Base-by-base conservation (phyloP, 1,140 invertebrate species). In the Armadillidium nasatum region DNA sequence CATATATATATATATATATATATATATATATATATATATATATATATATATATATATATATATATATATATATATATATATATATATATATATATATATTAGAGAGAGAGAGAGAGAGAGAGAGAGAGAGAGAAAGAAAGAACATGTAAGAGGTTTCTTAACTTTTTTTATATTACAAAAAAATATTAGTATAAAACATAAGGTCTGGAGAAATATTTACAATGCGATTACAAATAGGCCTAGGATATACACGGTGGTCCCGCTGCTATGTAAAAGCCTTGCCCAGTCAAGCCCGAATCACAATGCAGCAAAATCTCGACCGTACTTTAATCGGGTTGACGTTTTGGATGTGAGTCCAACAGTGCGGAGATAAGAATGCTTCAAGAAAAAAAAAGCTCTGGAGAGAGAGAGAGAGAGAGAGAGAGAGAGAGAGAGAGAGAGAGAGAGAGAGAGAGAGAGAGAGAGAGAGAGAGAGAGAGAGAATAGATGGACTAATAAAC, bases 371-470 rank as follows among this genome's bases (percentile, higher is more conserved):
- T 60, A 60, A 60, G 50, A 60, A 60, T 60, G 50, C 50, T 60
- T 60, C 7, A 7, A 60, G 4, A 19, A 15, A 60, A 60, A 19
- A 60, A 19, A 7, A 7, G 50, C 19, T 19, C 11, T 60, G 19
- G 19, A 19, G 19, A 60, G 19, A 60, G 19, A 60, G 19, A 60
- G 50, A n/a, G n/a, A n/a, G n/a, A n/a, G 50, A 60, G 50, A 60
- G 11, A 60, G 19, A 60, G 50, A 60, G 50, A 60, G 50, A 60
- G 50, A 60, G 50, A 60, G 50, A 60, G 50, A 60, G 50, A 15
- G 50, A 19, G 50, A 15, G 50, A 60, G 50, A 15, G 50, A 13
- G 50, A 19, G 19, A 60, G 50, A 60, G n/a, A n/a, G n/a, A n/a
- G n/a, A n/a, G n/a, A n/a, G n/a, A n/a, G n/a, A n/a, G n/a, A n/a